Percentiles rank a stretch among this genome's conserved stretches.
These are phyloP conservation scores for Parus major DNA, from an alignment of 2,113 vertebrate genomes.

Conservation along the genomic window DNA sequence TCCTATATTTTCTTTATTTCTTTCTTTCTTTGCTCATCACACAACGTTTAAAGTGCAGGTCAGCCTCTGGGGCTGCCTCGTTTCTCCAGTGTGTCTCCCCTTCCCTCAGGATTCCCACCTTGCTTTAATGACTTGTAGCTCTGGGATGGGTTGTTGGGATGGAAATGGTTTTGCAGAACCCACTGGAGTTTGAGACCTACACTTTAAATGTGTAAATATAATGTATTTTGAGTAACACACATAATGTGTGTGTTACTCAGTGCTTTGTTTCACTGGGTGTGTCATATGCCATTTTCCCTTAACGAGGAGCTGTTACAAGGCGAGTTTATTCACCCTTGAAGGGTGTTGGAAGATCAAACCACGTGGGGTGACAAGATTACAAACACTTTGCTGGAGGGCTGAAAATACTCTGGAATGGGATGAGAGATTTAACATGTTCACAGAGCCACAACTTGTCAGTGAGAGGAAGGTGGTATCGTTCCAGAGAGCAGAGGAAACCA, in stretches of 20 bases:
- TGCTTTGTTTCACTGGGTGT: background rate
- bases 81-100: background rate
- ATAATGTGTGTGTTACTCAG: background rate
- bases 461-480: background rate
- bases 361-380: constrained; percentile 29
- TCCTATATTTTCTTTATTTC: background rate
- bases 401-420: constrained; percentile 48
- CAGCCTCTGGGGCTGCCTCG: background rate
- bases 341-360: constrained; percentile 39
- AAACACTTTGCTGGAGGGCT: constrained; percentile 49
- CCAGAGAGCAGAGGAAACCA: background rate
- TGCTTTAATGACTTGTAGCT: background rate
- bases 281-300: constrained; percentile 10
- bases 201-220: background rate
- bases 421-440: constrained; percentile 24
- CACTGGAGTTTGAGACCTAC: background rate
- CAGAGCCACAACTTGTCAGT: background rate
- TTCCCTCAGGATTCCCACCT: background rate
- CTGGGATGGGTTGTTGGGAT: background rate
- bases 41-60: background rate
- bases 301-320: constrained; percentile 15
- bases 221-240: too few species aligned
- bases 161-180: background rate
- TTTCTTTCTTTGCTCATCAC: background rate
- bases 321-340: constrained; percentile 1